A percentile compares a stretch with the other conserved stretches of the same genome.
phyloP scores from a whole-genome alignment of 2,113 vertebrate genomes.

The Triplophysa siluroides region DNA sequence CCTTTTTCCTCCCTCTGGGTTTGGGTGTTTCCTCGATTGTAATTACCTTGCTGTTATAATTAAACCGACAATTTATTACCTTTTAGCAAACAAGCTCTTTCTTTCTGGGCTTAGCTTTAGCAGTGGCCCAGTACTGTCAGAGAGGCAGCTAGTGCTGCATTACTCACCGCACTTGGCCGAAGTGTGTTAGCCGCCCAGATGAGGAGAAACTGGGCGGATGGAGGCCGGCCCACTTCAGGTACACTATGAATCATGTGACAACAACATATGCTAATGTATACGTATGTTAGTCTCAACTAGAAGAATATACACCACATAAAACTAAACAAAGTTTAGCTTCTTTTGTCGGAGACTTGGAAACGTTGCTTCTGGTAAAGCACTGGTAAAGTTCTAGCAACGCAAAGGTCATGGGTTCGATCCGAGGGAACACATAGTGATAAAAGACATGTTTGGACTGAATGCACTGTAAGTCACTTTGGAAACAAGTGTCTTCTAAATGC shows the following conservation, averaged over 20 bases:
- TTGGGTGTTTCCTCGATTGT: constrained; percentile 51
- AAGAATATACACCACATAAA: neutral
- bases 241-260: constrained; percentile 15
- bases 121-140: constrained; percentile 59
- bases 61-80: constrained; percentile 59
- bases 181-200: constrained; percentile 50
- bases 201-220: constrained; percentile 34
- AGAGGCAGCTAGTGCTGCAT: constrained; percentile 38
- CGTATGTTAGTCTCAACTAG: neutral
- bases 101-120: constrained; percentile 31
- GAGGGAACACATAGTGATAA: too few relatives aligned
- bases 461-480: too few relatives aligned
- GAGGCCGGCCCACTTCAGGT: constrained; percentile 30
- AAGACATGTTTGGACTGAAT: too few relatives aligned
- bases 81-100: constrained; percentile 54
- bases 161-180: constrained; percentile 46
- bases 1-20: constrained; percentile 44
- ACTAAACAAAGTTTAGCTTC: neutral
- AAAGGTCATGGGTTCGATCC: neutral
- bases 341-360: too few relatives aligned
- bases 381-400: too few relatives aligned
- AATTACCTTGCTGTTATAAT: constrained; percentile 60
- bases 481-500: too few relatives aligned
- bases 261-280: neutral
- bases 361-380: too few relatives aligned